phyloP scores from a whole-genome alignment of 2,113 vertebrate genomes.

The Gallinago jamesoni region DNA sequence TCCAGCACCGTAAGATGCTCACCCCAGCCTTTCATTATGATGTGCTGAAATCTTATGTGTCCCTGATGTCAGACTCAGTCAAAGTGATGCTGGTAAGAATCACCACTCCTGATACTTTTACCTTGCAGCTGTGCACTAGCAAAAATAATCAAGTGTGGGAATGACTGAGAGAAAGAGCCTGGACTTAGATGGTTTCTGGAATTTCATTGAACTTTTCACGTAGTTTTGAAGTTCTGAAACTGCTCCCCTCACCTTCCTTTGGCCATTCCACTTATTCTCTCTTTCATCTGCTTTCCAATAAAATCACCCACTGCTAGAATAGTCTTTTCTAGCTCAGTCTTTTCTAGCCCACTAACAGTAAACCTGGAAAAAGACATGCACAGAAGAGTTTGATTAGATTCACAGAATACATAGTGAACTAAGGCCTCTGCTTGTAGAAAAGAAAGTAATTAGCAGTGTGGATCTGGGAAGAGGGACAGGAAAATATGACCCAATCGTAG shows the following conservation, averaged over 20 bases:
- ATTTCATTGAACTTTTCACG: not conserved
- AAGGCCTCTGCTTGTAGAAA: not conserved
- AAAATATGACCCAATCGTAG: not conserved
- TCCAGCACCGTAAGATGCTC: slow-evolving; percentile 83
- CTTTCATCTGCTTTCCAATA: not conserved
- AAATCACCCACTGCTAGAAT: not conserved
- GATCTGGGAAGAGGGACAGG: not conserved
- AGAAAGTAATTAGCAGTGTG: not conserved
- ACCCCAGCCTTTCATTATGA: slow-evolving; percentile 91
- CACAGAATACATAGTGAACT: not conserved
- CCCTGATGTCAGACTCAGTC: slow-evolving; percentile 78
- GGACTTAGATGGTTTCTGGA: not conserved
- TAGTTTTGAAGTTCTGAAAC: not conserved
- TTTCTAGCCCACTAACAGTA: not conserved
- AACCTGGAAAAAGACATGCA: not conserved
- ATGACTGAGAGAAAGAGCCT: not conserved
- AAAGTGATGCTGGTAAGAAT: slow-evolving; percentile 83
- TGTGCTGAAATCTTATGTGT: slow-evolving; percentile 83
- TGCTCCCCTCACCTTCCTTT: not conserved
- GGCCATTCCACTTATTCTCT: not conserved
- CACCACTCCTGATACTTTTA: not conserved
- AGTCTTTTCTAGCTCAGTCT: not conserved
- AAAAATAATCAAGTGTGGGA: not conserved
- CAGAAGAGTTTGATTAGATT: not conserved
- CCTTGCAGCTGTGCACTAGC: not conserved